Evolutionary conservation across 2,888 invertebrate species (phyloP), one percentile per base, ranked within the genome.

Genomic region (Meiosimyza platycephala): DNA sequence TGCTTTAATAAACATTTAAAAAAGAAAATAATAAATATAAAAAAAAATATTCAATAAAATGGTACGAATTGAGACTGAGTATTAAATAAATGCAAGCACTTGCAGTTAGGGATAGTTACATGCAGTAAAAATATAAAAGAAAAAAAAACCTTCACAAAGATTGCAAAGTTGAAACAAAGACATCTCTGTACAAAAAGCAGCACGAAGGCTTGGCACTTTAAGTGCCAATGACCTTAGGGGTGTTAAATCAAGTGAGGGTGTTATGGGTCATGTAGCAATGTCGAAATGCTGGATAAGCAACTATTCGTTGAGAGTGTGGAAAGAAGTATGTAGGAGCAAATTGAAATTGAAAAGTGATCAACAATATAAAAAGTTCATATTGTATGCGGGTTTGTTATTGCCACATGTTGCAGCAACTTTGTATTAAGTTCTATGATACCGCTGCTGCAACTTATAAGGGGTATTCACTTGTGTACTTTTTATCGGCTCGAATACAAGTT

Each of bases 191-290:
- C 9, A 13, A 55, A 55, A 55, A 55, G 55, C 11, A 55, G 18
- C 13, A 18, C 55, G 18, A 55, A 55, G 13, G 55, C 18, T 18
- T 40, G 22, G 11, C 67, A 55, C 47, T 33, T 66, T 12, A 55
- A 16, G 12, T 18, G 55, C 40, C 67, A 55, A 40, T 54, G 67
- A 67, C 67, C 55, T 55, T 18, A 18, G 47, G 67, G 47, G 40
- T 74, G 76, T 77, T 74, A 75, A 76, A 77, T 65, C 71, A 47
- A 76, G 73, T 70, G 74, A 74, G 68, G 74, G 72, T 72, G 74
- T 74, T 40, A 40, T 9, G 40, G 40, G 40, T 40, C 40, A 40
- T 74, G 40, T 40, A 40, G 40, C 40, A 40, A 40, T 40, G 40
- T 40, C 40, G 40, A 40, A 40, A 40, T 40, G 40, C 40, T 6